Percentiles rank a stretch among this genome's conserved stretches.
Evolutionary conservation across 2,113 vertebrate genomes (phyloP).

Genomic region (Ameiurus melas): DNA sequence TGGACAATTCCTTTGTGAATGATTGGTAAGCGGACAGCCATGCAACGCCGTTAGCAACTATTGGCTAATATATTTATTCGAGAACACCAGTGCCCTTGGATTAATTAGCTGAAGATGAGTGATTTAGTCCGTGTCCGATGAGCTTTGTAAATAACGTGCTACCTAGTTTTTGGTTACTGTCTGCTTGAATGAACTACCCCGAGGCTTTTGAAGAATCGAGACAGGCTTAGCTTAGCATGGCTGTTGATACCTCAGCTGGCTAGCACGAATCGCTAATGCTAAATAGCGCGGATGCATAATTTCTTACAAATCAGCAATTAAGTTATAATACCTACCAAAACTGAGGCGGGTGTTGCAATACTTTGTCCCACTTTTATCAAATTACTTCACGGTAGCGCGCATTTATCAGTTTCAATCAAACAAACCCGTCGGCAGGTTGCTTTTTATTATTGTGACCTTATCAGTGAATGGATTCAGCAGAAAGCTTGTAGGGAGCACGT

Average conservation of each 20-base stretch:
- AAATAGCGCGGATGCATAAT: background rate
- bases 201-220: background rate
- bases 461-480: background rate
- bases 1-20: background rate
- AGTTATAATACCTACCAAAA: background rate
- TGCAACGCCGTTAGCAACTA: background rate
- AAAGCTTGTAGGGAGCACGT: background rate
- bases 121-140: too few relatives aligned
- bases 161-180: background rate
- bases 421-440: background rate
- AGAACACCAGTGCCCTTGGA: background rate
- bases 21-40: background rate
- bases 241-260: background rate
- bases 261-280: background rate
- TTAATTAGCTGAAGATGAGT: too few relatives aligned
- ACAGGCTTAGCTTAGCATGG: background rate
- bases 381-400: background rate
- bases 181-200: background rate
- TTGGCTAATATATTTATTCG: background rate
- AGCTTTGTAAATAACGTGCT: background rate
- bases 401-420: background rate
- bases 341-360: background rate
- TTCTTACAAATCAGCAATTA: background rate
- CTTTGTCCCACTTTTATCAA: background rate
- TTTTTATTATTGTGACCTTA: background rate